Evolutionary conservation across 2,797 vertebrate genomes (phyloP), one percentile per base, ranked within the genome.

Genomic region (Thaleichthys pacificus): DNA sequence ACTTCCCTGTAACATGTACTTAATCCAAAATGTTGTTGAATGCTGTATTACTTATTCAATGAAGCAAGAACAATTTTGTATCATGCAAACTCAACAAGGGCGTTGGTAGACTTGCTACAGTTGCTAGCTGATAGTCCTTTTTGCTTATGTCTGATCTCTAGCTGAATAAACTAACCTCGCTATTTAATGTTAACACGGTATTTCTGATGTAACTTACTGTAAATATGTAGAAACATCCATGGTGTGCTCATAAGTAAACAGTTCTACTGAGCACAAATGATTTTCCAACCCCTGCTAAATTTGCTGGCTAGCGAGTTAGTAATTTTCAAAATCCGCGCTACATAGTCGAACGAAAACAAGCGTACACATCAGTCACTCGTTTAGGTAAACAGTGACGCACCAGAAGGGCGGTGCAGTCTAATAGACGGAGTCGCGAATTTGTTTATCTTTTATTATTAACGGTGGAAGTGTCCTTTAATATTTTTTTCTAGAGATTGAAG

Each of bases 211-310:
- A 69, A 87, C 87, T 88, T 84, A 90, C 90, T 83, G 77, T 80
- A 91, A 81, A 77, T 77, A 83, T 5, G 72, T 0, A 3, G 75
- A 21, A 12, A 87, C 30, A 49, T 91, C 89, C 90, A 91, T 90
- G 11, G 24, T 28, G 24, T 67, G 26, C 6, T 54, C 8, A 6
- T 9, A 54, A 56, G 19, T 56, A n/a, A n/a, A 56, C 51, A 56
- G 19, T 56, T n/a, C 51, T 56, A 17, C 15, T n/a, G 19, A 56
- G 19, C 15, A 19, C 3, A 56, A 17, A 17, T 8, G 2, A 11
- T 51, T 14, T 14, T n/a, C 19, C 51, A 56, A 7, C 8, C 12
- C 11, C 42, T 47, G 11, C 38, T 54, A 56, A 17, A 56, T 56
- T 19, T 56, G 0, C 17, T 5, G 51, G 17, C 4, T 56, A 56